A percentile compares a stretch with the other conserved stretches of the same genome.
These are phyloP conservation scores for Rhingia rostrata DNA, from an alignment of 2,888 invertebrate species.

Conservation along the genomic window DNA sequence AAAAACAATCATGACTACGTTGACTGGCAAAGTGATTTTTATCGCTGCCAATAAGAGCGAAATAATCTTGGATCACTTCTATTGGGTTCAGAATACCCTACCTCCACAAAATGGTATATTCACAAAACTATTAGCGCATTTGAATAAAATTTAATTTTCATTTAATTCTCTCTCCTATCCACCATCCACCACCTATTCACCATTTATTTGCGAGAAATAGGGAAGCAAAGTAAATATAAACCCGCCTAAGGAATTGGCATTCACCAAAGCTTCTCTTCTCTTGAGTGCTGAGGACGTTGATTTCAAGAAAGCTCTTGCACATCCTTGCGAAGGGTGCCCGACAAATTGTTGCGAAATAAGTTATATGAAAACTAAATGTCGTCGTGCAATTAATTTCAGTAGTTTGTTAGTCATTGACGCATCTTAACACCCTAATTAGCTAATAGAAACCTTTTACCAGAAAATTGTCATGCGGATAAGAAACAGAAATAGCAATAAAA, in stretches of 20 bases:
- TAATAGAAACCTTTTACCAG: constrained; percentile 9
- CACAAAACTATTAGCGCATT: neutral
- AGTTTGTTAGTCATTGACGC: constrained; percentile 48
- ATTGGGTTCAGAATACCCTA: neutral
- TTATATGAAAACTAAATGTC: constrained; percentile 11
- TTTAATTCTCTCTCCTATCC: constrained; percentile 30
- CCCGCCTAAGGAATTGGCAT: constrained; percentile 13
- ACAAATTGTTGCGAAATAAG: neutral
- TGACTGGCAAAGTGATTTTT: constrained; percentile 29
- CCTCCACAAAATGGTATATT: neutral
- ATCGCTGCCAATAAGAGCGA: constrained; percentile 22
- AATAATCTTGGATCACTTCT: neutral
- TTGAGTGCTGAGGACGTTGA: neutral
- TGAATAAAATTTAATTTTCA: constrained; percentile 35
- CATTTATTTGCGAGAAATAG: neutral
- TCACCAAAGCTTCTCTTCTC: neutral
- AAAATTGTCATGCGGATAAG: constrained; percentile 1
- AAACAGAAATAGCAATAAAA: neutral
- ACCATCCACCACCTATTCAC: no score
- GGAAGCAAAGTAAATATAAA: constrained; percentile 12
- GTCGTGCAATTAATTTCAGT: constrained; percentile 49
- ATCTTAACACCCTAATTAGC: constrained; percentile 34
- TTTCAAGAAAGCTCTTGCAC: neutral
- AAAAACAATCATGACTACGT: constrained; percentile 16
- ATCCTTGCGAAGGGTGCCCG: constrained; percentile 7